These are phyloP conservation scores for Platycheirus albimanus DNA, from an alignment of 2,888 invertebrate species.

Conservation along the genomic window DNA sequence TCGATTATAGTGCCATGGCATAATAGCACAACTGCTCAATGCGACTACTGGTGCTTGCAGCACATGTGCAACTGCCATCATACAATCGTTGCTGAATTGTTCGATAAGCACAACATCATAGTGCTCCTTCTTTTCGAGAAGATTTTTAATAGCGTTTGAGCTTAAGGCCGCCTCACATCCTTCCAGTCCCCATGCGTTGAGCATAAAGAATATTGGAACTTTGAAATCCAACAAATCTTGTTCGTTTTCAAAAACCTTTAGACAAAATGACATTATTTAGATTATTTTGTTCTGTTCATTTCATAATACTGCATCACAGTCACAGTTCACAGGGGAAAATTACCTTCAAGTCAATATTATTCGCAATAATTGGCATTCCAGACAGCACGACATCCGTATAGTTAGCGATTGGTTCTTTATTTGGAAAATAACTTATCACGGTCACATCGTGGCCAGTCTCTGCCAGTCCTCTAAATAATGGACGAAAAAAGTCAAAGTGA, in stretches of 20 bases:
- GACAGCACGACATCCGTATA: conserved; percentile 78
- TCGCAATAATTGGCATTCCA: conserved; percentile 77
- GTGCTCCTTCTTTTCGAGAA: conserved; percentile 80
- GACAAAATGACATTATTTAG: no score
- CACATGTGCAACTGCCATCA: conserved; percentile 86
- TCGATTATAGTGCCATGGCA: conserved; percentile 85
- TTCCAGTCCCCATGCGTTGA: conserved; percentile 78
- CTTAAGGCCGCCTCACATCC: conserved; percentile 77
- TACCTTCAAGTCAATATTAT: conserved; percentile 78
- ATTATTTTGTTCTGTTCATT: no score
- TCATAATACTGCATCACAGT: no score
- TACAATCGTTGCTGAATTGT: conserved; percentile 88
- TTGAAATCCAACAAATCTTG: conserved; percentile 75
- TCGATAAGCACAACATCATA: conserved; percentile 88
- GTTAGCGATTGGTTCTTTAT: conserved; percentile 77
- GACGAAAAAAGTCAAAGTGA: conserved; percentile 82
- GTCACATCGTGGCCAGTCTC: conserved; percentile 82
- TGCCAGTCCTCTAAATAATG: conserved; percentile 81
- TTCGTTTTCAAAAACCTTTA: conserved; percentile 57
- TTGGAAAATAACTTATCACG: conserved; percentile 82
- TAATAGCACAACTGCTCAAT: conserved; percentile 84
- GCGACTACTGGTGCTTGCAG: conserved; percentile 85
- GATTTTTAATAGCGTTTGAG: conserved; percentile 76
- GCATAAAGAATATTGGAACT: conserved; percentile 78
- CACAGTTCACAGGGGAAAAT: no score